Evolutionary conservation across 2,113 vertebrate species (phyloP), one percentile per base, ranked within the genome.

Genomic region (Turnix velox): DNA sequence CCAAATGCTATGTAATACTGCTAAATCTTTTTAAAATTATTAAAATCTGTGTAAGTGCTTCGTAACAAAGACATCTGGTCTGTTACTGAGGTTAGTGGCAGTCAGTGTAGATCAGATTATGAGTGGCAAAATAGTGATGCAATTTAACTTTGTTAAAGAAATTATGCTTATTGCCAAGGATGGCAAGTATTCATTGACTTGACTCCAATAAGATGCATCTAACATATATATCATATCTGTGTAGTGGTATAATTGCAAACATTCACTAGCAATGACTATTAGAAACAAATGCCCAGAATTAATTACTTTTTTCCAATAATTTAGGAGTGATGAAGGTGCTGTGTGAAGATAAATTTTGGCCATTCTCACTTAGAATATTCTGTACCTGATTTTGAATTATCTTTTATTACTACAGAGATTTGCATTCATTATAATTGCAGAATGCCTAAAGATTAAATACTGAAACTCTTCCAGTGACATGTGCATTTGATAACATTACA

Each of bases 381-480:
- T 82, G 22, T 72, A 90, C 57, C 49, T 93, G 71, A 90, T 95
- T 95, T 54, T 93, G 71, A 92, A 89, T 94, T 93, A 94, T 91
- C 43, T 94, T 96, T 96, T 84, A 94, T 95, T 92, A 45, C 55
- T 95, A 78, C 23, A 88, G 87, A 95, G 77, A 96, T 97, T 97
- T 96, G 69, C 80, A 96, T 96, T 96, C 80, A 91, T 97, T 96
- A 93, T 89, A 94, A 89, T 84, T 95, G 59, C 77, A 94, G 79
- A 97, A 96, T 92, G 45, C 37, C 57, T 86, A 81, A 88, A 97
- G 90, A 97, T 97, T 97, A 96, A 94, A 89, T 96, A 92, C 81
- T 76, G 43, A 96, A 93, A 96, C 77, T 96, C 42, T 93, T 96
- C 84, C 58, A 96, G 63, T 88, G 94, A 92, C 90, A 88, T 95